A percentile compares a stretch with the other conserved stretches of the same genome.
phyloP scores from a whole-genome alignment of 2,113 vertebrate species.

The Spilogale gracilis region DNA sequence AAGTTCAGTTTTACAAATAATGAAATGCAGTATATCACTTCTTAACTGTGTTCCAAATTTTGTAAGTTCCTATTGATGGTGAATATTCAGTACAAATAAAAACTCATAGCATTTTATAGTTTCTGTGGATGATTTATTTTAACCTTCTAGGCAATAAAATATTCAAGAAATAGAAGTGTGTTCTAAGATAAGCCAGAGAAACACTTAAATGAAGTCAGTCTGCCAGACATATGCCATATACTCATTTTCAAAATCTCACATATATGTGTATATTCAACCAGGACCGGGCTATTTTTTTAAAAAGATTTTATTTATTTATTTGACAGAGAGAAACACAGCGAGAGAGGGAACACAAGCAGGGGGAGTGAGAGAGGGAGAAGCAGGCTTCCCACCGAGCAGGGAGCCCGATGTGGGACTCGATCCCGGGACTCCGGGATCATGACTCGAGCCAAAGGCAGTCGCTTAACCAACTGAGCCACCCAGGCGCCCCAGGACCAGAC shows the following conservation, averaged over 20 bases:
- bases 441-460: no score
- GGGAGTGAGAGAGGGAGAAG: no score
- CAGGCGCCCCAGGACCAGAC: background rate
- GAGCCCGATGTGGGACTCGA: no score
- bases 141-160: background rate
- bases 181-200: background rate
- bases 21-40: background rate
- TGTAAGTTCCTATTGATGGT: background rate
- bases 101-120: background rate
- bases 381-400: no score
- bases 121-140: background rate
- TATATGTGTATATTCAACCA: background rate
- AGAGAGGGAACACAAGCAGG: no score
- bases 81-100: background rate
- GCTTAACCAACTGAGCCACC: no score
- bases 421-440: no score
- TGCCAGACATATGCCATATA: background rate
- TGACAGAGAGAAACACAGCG: no score
- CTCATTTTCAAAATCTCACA: background rate
- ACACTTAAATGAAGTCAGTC: background rate
- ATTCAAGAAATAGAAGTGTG: conserved; percentile 4
- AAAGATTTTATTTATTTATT: no score
- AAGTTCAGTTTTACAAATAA: background rate
- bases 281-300: background rate
- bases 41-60: background rate